phyloP scores from a whole-genome alignment of 2,888 invertebrate species.

The Heliconius hortense region DNA sequence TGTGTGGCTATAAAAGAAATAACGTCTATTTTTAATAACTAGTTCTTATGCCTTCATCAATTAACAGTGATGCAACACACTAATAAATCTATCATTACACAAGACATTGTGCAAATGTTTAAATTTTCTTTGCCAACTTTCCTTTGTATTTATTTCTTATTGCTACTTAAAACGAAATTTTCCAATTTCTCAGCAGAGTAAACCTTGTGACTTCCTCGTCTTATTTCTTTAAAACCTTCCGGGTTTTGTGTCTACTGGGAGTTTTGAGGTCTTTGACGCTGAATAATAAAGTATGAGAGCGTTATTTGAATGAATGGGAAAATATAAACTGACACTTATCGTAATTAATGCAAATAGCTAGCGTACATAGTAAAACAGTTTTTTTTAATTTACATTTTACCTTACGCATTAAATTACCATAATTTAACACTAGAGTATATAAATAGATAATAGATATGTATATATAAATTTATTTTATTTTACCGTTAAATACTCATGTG shows the following conservation, averaged over 20 bases:
- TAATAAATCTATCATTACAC: constrained; percentile 4
- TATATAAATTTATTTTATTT: background rate
- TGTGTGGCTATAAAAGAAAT: constrained; percentile 15
- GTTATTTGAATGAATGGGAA: constrained; percentile 45
- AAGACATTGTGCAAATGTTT: constrained; percentile 10
- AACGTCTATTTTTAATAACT: constrained; percentile 5
- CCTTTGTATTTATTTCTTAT: background rate
- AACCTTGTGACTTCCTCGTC: constrained; percentile 9
- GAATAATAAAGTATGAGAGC: constrained; percentile 55
- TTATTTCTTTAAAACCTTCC: constrained; percentile 30
- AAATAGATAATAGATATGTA: background rate
- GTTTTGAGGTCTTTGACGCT: constrained; percentile 41
- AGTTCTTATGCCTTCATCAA: constrained; percentile 7
- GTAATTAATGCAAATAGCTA: constrained; percentile 26
- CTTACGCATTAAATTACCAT: background rate
- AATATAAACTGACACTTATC: constrained; percentile 28
- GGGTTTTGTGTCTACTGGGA: constrained; percentile 51
- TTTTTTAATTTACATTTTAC: background rate
- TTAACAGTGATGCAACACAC: constrained; percentile 8
- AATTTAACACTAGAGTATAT: background rate
- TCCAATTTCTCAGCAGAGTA: constrained; percentile 14
- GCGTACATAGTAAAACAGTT: constrained; percentile 4
- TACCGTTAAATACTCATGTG: too few species aligned
- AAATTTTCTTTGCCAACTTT: constrained; percentile 1
- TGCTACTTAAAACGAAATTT: background rate